Conservation (phyloP, 2,113 vertebrate species). For the Pithys albifrons region DNA sequence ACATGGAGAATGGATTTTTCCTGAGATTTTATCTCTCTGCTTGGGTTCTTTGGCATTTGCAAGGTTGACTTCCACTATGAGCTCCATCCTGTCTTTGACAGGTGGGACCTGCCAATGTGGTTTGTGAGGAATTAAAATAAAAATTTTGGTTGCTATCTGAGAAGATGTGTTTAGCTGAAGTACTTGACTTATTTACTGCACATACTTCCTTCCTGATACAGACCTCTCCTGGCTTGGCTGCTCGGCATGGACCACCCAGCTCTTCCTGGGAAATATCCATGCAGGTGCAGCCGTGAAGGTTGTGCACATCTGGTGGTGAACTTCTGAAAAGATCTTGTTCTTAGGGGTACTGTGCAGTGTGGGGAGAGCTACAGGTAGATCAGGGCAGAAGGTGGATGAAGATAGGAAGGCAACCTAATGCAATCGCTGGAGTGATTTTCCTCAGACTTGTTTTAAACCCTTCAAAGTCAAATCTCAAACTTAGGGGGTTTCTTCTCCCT, state of each 20-base stretch:
- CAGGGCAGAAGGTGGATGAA: neutral
- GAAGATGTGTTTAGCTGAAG: neutral
- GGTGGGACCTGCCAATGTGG: neutral
- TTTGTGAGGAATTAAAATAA: neutral
- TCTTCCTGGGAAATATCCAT: neutral
- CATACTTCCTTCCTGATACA: neutral
- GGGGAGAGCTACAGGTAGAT: neutral
- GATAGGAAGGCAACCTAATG: neutral
- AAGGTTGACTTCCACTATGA: neutral
- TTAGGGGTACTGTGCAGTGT: neutral
- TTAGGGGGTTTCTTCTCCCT: constrained; percentile 70
- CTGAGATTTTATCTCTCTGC: neutral
- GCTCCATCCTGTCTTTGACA: neutral
- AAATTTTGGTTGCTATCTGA: neutral
- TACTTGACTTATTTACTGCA: neutral
- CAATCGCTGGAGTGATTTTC: constrained; percentile 35
- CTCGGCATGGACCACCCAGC: neutral
- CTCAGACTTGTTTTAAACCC: constrained; percentile 57
- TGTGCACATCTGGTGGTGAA: neutral
- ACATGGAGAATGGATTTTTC: neutral
- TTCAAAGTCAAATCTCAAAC: constrained; percentile 71
- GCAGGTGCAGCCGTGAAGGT: neutral
- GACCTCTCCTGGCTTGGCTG: neutral
- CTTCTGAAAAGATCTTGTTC: neutral
- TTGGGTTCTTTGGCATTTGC: neutral